Base-by-base conservation (phyloP, 2,888 invertebrate species). In the Troides aeacus region DNA sequence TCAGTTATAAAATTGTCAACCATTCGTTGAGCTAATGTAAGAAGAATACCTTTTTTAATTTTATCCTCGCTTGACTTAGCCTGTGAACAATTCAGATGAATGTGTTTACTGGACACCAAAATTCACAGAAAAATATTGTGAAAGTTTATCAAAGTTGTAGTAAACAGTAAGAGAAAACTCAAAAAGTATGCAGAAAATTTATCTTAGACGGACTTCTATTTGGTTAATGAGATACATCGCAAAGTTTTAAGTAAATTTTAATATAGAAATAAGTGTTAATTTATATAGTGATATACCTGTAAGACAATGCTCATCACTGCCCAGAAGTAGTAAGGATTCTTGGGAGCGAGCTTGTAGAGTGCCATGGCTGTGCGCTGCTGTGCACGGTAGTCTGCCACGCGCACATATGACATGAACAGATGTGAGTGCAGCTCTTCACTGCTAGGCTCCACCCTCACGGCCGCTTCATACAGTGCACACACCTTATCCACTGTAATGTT, bases 271-370 rank as follows among this genome's bases (percentile, higher is more conserved):
- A 18, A 50, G 15, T 50, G 17, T 15, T 50, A 17, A 50, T 17
- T 18, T 15, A 1, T 17, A 50, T 15, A 18, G 4, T 61, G 15
- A 58, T 12, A 15, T 78, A 97, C 97, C 94, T 99, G 99, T 93
- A 99, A 94, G 30, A 99, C 96, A 76, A 98, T 95, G 84, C 99
- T 99, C 97, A 99, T 99, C 15, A 99, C 96, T 24, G 97, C 97
- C 99, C 99, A 99, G 86, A 98, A 99, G 85, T 98, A 99, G 85
- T 99, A 99, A 0, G 98, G 98, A 85, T 97, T 98, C 86, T 99
- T 99, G 3, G 97, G 96, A 79, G 96, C 96, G 69, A 97, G 93
- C 92, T 98, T 99, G 89, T 97, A 99, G 53, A 99, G 92, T 17
- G 95, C 94, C 94, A 99, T 94, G 0, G 99, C 99, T 0, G 96